These are phyloP conservation scores for Megalopta genalis DNA, from an alignment of 1,140 invertebrate species.

Conservation along the genomic window DNA sequence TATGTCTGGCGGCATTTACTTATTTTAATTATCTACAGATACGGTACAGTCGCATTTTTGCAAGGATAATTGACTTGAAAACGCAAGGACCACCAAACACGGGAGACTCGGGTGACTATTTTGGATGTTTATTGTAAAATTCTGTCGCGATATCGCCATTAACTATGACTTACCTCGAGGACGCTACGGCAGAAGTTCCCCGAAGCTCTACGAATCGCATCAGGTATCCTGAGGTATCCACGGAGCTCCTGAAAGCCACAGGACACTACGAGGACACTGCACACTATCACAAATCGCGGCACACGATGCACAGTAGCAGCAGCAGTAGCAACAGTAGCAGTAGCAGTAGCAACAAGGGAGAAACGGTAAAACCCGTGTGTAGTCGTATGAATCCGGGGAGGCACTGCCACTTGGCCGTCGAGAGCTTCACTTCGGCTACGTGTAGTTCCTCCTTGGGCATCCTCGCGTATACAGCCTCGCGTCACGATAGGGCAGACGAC, in stretches of 20 bases:
- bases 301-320: conserved; percentile 14
- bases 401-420: conserved; percentile 30
- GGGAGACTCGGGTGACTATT: no score
- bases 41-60: no score
- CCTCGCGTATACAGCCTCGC: background rate
- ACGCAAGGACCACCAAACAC: no score
- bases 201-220: background rate
- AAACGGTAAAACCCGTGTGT: no score
- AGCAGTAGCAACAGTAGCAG: no score
- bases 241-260: background rate
- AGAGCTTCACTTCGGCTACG: conserved; percentile 9
- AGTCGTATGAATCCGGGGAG: background rate
- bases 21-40: no score
- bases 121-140: no score
- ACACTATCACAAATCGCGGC: conserved; percentile 18
- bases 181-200: background rate
- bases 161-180: background rate
- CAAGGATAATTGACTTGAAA: no score
- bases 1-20: no score
- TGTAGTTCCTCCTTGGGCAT: background rate
- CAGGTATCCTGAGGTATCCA: conserved; percentile 17
- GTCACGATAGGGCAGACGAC: background rate
- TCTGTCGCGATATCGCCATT: background rate
- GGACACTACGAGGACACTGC: conserved; percentile 14
- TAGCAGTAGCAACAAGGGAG: no score